Evolutionary conservation across 2,113 vertebrate genomes (phyloP), one percentile per base, ranked within the genome.

Genomic region (Nematolebias whitei): DNA sequence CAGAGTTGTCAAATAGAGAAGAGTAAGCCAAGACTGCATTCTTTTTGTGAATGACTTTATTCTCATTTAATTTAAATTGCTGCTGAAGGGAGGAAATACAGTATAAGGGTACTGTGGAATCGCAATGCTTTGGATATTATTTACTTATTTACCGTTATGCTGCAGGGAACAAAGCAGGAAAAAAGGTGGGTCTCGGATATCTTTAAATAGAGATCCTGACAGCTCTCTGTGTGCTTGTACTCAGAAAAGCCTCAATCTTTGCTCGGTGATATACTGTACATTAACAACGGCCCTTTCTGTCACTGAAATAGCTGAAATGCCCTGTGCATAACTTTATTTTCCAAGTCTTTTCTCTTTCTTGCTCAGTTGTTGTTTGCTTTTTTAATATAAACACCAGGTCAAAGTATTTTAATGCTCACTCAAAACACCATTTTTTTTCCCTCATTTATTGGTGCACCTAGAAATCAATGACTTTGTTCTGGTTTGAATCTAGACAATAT

Each of bases 61-160:
- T 24, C 44, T 44, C 3, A 40, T 61, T 80, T 78, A 85, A 82
- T 76, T 88, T 12, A 45, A 15, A 26, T 10, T 19, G 14, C 63
- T 70, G 39, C n/a, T 38, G 44, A 68, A 69, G 56, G 78, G 71
- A 57, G 64, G 63, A 80, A 80, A 80, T 77, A 57, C n/a, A n/a
- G n/a, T n/a, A n/a, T 85, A 79, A 80, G 72, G 78, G 74, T 76
- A 80, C 72, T 71, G 60, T 63, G 44, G 74, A 64, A 49, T 51
- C 38, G 60, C 50, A 20, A 78, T 47, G 63, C 58, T 90, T 90
- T 87, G 9, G 9, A 8, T 83, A 85, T 88, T 79, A 87, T 89
- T 88, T 83, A 57, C 80, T 85, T 88, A 78, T 86, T 90, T 87
- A 80, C 82, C 82, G 79, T 84, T 82, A 79, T 56, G 77, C 81